These are phyloP conservation scores for Drosophila peninsularis DNA, from an alignment of 2,888 invertebrate genomes.

Conservation along the genomic window DNA sequence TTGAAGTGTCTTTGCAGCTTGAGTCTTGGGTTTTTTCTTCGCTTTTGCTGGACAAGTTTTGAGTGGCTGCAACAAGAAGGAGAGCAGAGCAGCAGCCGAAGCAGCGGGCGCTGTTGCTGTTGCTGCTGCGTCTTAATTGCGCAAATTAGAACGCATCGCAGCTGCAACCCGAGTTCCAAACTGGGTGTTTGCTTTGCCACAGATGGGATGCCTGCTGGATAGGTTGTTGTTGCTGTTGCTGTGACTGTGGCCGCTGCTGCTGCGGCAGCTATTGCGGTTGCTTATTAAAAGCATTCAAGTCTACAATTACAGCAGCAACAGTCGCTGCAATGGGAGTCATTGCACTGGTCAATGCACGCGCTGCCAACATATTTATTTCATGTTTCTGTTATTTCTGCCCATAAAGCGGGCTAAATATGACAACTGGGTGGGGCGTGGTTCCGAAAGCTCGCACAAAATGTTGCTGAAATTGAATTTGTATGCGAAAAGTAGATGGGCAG, in stretches of 20 bases:
- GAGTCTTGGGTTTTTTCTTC: constrained; percentile 9
- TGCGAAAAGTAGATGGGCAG: background rate
- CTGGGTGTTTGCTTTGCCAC: constrained; percentile 66
- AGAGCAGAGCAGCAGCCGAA: constrained; percentile 14
- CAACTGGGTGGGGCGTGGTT: constrained; percentile 21
- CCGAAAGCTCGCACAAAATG: constrained; percentile 49
- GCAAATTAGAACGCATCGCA: constrained; percentile 79
- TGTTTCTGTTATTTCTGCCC: constrained; percentile 26
- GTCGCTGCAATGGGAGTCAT: constrained; percentile 59
- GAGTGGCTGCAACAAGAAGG: constrained; percentile 50
- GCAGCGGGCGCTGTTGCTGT: constrained; percentile 3
- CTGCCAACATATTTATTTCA: constrained; percentile 27
- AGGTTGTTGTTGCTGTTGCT: constrained; percentile 7
- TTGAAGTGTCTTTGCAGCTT: constrained; percentile 48
- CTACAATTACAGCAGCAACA: constrained; percentile 70
- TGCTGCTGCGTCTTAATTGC: constrained; percentile 71
- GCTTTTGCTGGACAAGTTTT: constrained; percentile 59
- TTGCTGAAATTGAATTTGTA: constrained; percentile 26
- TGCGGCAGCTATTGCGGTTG: constrained; percentile 8
- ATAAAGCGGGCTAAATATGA: constrained; percentile 60
- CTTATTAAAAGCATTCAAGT: constrained; percentile 42
- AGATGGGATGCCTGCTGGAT: constrained; percentile 47
- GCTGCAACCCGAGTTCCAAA: constrained; percentile 61
- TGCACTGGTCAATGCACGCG: constrained; percentile 56
- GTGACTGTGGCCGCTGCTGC: constrained; percentile 3